Evolutionary conservation across 1,140 invertebrate species (phyloP), one percentile per base, ranked within the genome.

Genomic region (Sycophila sp.): DNA sequence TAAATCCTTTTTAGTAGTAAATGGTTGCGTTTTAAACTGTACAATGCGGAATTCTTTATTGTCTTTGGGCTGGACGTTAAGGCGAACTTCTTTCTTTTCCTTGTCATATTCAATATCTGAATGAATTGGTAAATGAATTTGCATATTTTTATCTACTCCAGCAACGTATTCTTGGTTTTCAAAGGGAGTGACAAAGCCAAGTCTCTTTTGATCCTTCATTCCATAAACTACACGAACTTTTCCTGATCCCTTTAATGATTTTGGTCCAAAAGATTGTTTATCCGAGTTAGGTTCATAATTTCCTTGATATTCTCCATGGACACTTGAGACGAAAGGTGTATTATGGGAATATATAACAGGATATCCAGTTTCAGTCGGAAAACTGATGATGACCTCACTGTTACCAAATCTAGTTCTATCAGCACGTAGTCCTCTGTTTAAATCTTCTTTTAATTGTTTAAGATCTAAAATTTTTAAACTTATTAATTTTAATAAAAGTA

Each of bases 131-230:
- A 90, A 6, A 71, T 89, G 78, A 0, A 90, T 0, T 70, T 91
- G 89, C 0, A 87, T 15, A 71, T 89, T 89, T 66, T 82, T 88
- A 28, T 91, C 88, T 4, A 89, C 78, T 71, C 91, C 91, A 22
- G 88, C 85, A 24, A 87, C 78, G 66, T 90, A 90, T 6, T 87
- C 81, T 56, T 89, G 85, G 60, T 88, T 84, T 19, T 89, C 85
- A 77, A 91, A 89, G 2, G 91, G 90, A 56, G 90, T 86, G 10
- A 91, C 77, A 78, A 92, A 92, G 32, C 90, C 89, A 75, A 91
- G 78, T 75, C 86, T 88, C 30, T 87, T 87, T 71, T 90, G 87
- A 22, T 85, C 68, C 66, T 89, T 90, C 55, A 77, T 78, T 10
- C 87, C 84, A 66, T 84, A 84, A n/a, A 88, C 79, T 7, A 88